Evolutionary conservation across 1,140 invertebrate genomes (phyloP).

Genomic region (Drosophila novamexicana): DNA sequence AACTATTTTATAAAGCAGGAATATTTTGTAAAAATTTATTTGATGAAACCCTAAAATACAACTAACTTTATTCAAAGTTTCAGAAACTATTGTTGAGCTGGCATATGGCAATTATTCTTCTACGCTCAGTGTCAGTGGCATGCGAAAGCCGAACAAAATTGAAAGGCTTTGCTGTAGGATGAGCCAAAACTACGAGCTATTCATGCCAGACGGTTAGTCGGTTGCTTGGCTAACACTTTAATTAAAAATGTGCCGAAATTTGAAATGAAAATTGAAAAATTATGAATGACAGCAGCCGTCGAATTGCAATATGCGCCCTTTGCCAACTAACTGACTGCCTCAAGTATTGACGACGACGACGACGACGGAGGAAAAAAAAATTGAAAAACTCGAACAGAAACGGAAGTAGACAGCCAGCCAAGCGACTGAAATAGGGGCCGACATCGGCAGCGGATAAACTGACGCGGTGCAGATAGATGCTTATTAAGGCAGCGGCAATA

Average conservation of each 20-base stretch:
- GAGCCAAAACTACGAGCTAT: slow-evolving; percentile 42
- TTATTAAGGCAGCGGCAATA: slow-evolving; percentile 47
- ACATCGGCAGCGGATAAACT: background rate
- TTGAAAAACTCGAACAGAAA: slow-evolving; percentile 48
- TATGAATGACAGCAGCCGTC: slow-evolving; percentile 56
- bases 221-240: slow-evolving; percentile 58
- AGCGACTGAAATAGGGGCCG: slow-evolving; percentile 26
- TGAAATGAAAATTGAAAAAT: slow-evolving; percentile 48
- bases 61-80: background rate
- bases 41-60: background rate
- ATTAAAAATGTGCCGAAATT: slow-evolving; percentile 64
- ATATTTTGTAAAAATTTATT: no score
- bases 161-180: slow-evolving; percentile 8
- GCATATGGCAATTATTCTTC: background rate
- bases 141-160: background rate
- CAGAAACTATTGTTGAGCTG: background rate
- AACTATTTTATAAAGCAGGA: no score
- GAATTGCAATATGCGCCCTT: slow-evolving; percentile 21
- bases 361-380: slow-evolving; percentile 2
- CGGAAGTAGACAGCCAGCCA: slow-evolving; percentile 56
- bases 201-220: slow-evolving; percentile 41
- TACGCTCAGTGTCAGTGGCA: slow-evolving; percentile 40
- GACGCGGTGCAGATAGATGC: slow-evolving; percentile 32
- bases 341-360: slow-evolving; percentile 30
- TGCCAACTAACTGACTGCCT: slow-evolving; percentile 47